Evolutionary conservation across 2,888 invertebrate species (phyloP).

Genomic region (Apamea sordens): DNA sequence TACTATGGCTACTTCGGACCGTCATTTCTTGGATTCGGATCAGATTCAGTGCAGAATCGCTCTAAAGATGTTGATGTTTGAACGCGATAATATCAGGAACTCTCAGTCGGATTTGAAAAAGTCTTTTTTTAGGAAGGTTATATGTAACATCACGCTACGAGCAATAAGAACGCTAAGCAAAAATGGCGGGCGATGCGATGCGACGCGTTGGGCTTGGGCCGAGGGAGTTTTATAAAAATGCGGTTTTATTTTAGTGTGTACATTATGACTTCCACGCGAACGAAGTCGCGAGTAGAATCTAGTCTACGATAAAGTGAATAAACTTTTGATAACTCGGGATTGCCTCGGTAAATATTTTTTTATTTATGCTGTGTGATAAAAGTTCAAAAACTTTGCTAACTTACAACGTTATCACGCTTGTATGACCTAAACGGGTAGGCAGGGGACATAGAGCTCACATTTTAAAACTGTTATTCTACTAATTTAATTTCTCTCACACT

Average conservation of each 20-base stretch:
- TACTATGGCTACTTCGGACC: too few species aligned
- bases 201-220: too few species aligned
- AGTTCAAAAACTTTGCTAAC: constrained; percentile 8
- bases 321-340: constrained; percentile 20
- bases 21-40: too few species aligned
- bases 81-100: neutral
- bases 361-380: constrained; percentile 14
- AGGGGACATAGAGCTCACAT: neutral
- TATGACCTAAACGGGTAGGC: too few species aligned
- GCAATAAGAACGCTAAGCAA: too few species aligned
- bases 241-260: neutral
- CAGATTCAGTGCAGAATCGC: too few species aligned
- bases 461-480: neutral
- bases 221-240: neutral
- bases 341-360: constrained; percentile 37
- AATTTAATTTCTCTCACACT: neutral
- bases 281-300: neutral
- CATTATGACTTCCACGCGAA: neutral
- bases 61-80: neutral
- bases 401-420: neutral
- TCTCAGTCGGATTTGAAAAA: neutral
- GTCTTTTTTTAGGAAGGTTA: neutral
- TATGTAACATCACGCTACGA: too few species aligned
- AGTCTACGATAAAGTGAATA: constrained; percentile 31
- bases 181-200: too few species aligned